Evolutionary conservation across 1,140 invertebrate species (phyloP).

Genomic region (Cryptotermes secundus): DNA sequence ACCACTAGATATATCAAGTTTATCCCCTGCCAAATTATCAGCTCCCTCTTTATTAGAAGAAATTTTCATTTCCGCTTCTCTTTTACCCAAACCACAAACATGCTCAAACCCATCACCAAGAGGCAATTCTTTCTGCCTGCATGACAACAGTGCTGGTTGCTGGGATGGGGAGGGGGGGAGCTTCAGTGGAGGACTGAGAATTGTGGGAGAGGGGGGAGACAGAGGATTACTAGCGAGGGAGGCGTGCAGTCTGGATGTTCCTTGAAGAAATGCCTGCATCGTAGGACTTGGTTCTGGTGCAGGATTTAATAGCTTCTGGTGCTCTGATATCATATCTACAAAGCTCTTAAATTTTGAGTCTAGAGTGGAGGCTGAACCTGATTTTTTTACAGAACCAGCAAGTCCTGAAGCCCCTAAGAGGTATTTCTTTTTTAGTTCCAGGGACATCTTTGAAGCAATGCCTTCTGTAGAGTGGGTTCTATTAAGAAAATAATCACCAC

Average conservation of each 20-base stretch:
- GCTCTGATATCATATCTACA: constrained; percentile 81
- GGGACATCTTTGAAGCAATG: constrained; percentile 78
- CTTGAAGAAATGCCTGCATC: constrained; percentile 70
- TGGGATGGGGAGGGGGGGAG: constrained; percentile 30
- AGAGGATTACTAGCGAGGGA: constrained; percentile 40
- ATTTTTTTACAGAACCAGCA: constrained; percentile 70
- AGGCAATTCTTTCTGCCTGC: constrained; percentile 33
- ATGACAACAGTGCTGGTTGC: neutral
- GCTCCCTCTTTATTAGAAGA: neutral
- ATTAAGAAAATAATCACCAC: constrained; percentile 71
- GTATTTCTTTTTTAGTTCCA: constrained; percentile 83
- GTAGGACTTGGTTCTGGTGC: constrained; percentile 71
- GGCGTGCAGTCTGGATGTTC: constrained; percentile 49
- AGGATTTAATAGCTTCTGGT: constrained; percentile 82
- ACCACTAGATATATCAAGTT: too few relatives aligned
- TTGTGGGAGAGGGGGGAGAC: constrained; percentile 45
- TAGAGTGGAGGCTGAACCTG: constrained; percentile 79
- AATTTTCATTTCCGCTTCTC: constrained; percentile 30
- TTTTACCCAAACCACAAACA: constrained; percentile 41
- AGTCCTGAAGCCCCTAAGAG: constrained; percentile 65
- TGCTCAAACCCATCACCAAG: constrained; percentile 37
- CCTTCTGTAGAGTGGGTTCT: constrained; percentile 81
- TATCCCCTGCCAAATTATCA: neutral
- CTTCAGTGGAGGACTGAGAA: constrained; percentile 36
- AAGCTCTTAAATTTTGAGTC: constrained; percentile 81